phyloP scores from a whole-genome alignment of 1,140 invertebrate species.

The Drosophila parvula region DNA sequence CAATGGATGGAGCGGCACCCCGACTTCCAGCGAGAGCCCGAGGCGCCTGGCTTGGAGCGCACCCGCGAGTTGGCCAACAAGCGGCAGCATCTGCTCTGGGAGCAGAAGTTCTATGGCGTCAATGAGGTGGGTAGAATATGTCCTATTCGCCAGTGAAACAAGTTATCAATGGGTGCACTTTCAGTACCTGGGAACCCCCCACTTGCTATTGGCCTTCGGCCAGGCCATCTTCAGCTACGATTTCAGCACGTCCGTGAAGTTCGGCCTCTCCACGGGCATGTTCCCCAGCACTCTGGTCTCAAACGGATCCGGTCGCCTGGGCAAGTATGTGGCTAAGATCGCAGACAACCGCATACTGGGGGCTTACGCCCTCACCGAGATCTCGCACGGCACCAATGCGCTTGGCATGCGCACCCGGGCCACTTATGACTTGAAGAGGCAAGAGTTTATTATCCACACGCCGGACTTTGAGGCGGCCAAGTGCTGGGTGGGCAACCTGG shows the following conservation, averaged over 20 bases:
- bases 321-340: slow-evolving; percentile 86
- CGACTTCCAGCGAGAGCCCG: slow-evolving; percentile 87
- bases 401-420: slow-evolving; percentile 93
- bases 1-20: slow-evolving; percentile 90
- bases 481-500: slow-evolving; percentile 89
- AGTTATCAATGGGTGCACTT: slow-evolving; percentile 45
- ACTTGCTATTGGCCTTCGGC: slow-evolving; percentile 84
- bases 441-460: slow-evolving; percentile 92
- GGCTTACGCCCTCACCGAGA: slow-evolving; percentile 94
- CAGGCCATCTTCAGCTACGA: slow-evolving; percentile 89
- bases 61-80: slow-evolving; percentile 86
- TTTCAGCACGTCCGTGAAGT: slow-evolving; percentile 88
- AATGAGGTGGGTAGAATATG: slow-evolving; percentile 85
- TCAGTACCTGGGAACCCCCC: slow-evolving; percentile 84
- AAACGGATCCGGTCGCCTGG: slow-evolving; percentile 87
- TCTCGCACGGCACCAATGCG: slow-evolving; percentile 94
- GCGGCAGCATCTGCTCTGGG: slow-evolving; percentile 87
- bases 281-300: slow-evolving; percentile 85
- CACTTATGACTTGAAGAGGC: slow-evolving; percentile 89
- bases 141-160: background rate
- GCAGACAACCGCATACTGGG: slow-evolving; percentile 86
- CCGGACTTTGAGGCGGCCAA: slow-evolving; percentile 94
- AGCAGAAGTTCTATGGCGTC: slow-evolving; percentile 87
- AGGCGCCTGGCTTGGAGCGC: slow-evolving; percentile 87
- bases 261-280: slow-evolving; percentile 86